Conservation (phyloP, 2,797 vertebrate genomes). For the Hirundo rustica region DNA sequence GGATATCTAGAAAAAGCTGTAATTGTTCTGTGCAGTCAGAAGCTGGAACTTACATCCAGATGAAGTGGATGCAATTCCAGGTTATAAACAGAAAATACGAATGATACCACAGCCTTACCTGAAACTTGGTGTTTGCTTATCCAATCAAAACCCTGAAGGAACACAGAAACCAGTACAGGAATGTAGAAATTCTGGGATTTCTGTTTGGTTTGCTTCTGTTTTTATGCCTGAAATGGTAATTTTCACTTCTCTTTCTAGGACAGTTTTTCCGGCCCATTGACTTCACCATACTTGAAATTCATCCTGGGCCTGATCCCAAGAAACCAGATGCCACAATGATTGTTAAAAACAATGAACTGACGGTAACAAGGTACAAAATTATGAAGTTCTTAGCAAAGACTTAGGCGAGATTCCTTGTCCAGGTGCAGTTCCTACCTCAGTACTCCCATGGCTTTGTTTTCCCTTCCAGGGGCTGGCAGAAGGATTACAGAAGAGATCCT, state of each 20-base stretch:
- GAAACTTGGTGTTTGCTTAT: background rate
- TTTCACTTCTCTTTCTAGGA: conserved; percentile 69
- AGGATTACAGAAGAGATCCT: conserved; percentile 80
- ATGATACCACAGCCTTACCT: background rate
- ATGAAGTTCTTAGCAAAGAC: background rate
- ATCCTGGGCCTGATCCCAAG: conserved; percentile 70
- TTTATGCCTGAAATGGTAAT: background rate
- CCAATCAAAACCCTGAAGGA: background rate
- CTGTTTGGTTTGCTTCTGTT: background rate
- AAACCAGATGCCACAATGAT: conserved; percentile 84
- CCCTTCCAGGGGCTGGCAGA: conserved; percentile 84
- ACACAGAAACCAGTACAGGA: background rate
- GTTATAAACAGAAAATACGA: background rate
- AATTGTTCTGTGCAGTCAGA: background rate
- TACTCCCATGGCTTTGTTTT: background rate
- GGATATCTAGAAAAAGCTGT: background rate
- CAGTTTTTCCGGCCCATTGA: conserved; percentile 87
- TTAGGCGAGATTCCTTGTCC: background rate
- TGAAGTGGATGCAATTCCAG: background rate
- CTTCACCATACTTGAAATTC: conserved; percentile 81
- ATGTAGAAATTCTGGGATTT: background rate
- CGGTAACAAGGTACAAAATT: conserved; percentile 84
- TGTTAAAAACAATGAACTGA: conserved; percentile 83
- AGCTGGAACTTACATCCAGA: background rate
- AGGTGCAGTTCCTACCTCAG: background rate